These are phyloP conservation scores for Drosophila kikkawai DNA, from an alignment of 1,140 invertebrate species.

Conservation along the genomic window DNA sequence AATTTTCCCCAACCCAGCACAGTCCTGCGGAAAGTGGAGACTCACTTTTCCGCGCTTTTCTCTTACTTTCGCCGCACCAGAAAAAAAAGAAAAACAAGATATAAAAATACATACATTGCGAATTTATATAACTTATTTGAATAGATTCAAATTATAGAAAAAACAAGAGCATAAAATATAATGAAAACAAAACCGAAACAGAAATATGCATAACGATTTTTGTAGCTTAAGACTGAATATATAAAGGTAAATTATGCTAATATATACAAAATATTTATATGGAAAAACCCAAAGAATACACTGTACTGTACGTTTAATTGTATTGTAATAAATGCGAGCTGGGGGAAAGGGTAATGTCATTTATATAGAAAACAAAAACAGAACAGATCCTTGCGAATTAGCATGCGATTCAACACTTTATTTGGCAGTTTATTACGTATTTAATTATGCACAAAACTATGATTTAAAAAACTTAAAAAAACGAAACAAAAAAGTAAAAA, in stretches of 20 bases:
- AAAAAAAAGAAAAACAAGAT: slow-evolving; percentile 36
- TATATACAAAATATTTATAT: slow-evolving; percentile 53
- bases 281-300: slow-evolving; percentile 37
- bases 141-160: slow-evolving; percentile 71
- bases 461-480: slow-evolving; percentile 55
- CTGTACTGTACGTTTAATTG: slow-evolving; percentile 67
- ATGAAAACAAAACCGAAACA: slow-evolving; percentile 54
- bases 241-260: slow-evolving; percentile 81
- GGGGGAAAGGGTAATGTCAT: slow-evolving; percentile 81
- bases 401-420: slow-evolving; percentile 61
- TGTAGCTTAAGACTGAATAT: slow-evolving; percentile 84
- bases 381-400: slow-evolving; percentile 34
- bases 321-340: slow-evolving; percentile 75
- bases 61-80: slow-evolving; percentile 58
- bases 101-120: slow-evolving; percentile 65
- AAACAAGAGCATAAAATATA: slow-evolving; percentile 36
- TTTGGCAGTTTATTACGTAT: slow-evolving; percentile 77
- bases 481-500: neutral
- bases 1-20: slow-evolving; percentile 17
- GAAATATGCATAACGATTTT: slow-evolving; percentile 83
- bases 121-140: slow-evolving; percentile 78
- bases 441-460: slow-evolving; percentile 78
- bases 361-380: slow-evolving; percentile 32
- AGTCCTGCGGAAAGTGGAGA: neutral
- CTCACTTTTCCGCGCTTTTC: slow-evolving; percentile 22